Conservation (phyloP, 2,888 invertebrate species). For the Yponomeuta evonymella region DNA sequence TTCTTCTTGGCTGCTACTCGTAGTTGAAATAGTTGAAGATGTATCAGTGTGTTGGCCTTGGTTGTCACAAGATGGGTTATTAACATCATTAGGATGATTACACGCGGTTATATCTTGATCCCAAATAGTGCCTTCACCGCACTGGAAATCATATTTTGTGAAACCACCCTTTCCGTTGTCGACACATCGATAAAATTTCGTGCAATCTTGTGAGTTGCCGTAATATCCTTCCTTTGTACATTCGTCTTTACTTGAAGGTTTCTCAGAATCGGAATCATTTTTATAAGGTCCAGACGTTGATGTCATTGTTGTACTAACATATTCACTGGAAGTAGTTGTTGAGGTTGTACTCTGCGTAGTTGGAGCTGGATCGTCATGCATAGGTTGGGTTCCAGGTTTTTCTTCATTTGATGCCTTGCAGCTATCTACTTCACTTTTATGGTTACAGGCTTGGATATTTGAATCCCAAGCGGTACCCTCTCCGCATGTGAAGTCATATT, state of each 20-base stretch:
- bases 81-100: slow-evolving; percentile 63
- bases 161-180: slow-evolving; percentile 48
- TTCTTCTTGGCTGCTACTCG: slow-evolving; percentile 21
- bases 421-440: slow-evolving; percentile 61
- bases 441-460: slow-evolving; percentile 69
- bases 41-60: slow-evolving; percentile 24
- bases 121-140: slow-evolving; percentile 80
- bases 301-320: slow-evolving; percentile 28
- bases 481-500: slow-evolving; percentile 74
- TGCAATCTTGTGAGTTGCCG: slow-evolving; percentile 78
- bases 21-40: slow-evolving; percentile 23
- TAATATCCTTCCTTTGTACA: slow-evolving; percentile 77
- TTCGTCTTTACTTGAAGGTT: slow-evolving; percentile 21
- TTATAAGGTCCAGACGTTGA: slow-evolving; percentile 25
- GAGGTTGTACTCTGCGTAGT: slow-evolving; percentile 14
- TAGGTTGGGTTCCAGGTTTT: slow-evolving; percentile 29
- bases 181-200: slow-evolving; percentile 81
- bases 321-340: slow-evolving; percentile 25
- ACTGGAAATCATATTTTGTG: slow-evolving; percentile 68
- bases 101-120: slow-evolving; percentile 72
- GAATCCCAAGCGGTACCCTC: slow-evolving; percentile 78
- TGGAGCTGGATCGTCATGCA: slow-evolving; percentile 33
- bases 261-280: slow-evolving; percentile 23
- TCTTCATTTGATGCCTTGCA: slow-evolving; percentile 33
- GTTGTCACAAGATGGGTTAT: slow-evolving; percentile 48